Base-by-base conservation (phyloP, 1,140 invertebrate species). In the Coenobita brevimanus region DNA sequence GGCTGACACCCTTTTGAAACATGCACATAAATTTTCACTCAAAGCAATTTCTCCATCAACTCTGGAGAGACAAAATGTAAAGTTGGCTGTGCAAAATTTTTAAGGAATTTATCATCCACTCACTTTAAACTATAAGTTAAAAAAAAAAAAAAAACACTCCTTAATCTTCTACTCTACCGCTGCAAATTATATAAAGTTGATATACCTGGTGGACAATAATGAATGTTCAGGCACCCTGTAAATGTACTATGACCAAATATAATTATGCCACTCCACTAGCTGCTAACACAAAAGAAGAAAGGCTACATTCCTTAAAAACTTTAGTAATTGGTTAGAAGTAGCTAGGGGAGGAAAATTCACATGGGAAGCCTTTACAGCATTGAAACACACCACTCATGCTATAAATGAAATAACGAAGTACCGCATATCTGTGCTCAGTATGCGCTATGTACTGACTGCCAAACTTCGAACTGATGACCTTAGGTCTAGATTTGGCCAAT, bases 11-110 rank as follows among this genome's bases (percentile, higher is more conserved):
- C 41, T 89, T 1, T n/a, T 90, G n/a, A 91, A 88, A 89, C 88
- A 69, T 76, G 41, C 79, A 15, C 81, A 89, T n/a, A n/a, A n/a
- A n/a, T n/a, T 76, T 60, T 71, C 64, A 0, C 33, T 80, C 13
- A 76, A 90, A 73, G n/a, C 73, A n/a, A 17, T 91, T 1, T 75
- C 33, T 57, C 85, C 89, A 3, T 76, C 41, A n/a, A 89, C 50
- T 57, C 21, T 90, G 57, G 89, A 90, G 67, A 50, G 79, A 27
- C 90, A 91, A 73, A 90, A 91, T 73, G 89, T 90, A 2, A 89
- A 91, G 8, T 60, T 86, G 50, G 86, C 69, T 0, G n/a, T 86
- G 2, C 69, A 91, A 46, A n/a, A 46, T 91, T 78, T 86, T 91
- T 71, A n/a, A n/a, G n/a, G n/a, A n/a, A n/a, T 86, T 27, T 54